Evolutionary conservation across 1,140 invertebrate genomes (phyloP), one percentile per base, ranked within the genome.

Genomic region (Penaeus vannamei): DNA sequence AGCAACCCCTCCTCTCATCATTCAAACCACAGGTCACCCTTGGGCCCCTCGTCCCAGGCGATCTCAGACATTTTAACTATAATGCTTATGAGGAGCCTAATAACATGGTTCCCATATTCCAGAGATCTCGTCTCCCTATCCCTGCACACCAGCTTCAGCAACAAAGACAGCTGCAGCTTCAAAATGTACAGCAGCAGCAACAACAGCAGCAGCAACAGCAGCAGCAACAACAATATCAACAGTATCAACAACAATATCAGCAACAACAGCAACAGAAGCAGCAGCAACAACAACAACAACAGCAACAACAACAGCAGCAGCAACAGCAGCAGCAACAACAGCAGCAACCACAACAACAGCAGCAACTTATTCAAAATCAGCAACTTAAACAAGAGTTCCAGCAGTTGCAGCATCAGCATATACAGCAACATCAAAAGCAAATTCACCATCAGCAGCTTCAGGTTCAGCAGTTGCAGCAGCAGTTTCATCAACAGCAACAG

Each of bases 81-180:
- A 90, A 87, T 80, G 87, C 87, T 42, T 91, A 91, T 86, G 88
- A 91, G 80, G 88, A 91, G 64, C 91, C 91, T 22, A 91, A 91
- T 87, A 88, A 89, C 53, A 60, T 88, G 80, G 91, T 91, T 59
- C 91, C 91, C 23, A 87, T 86, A 64, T 86, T 82, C 29, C 76
- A 81, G n/a, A 77, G 79, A 85, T 59, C 83, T 60, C 64, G 82
- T 29, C 66, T 86, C 59, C 72, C 83, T 91, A 77, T 90, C n/a
- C 22, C 88, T 82, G 62, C 80, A 61, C 85, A 85, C 22, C 86
- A 87, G 10, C 46, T 85, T 14, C 84, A 82, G n/a, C 42, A 60
- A 53, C 79, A 87, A 59, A 87, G 61, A 69, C 86, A 82, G 42
- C n/a, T 87, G 46, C 60, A 90, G 66, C 84, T 66, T 23, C 84